Percentiles rank a stretch among this genome's conserved stretches.
Evolutionary conservation across 2,888 invertebrate genomes (phyloP).

Genomic region (Drosophila melanosoma): DNA sequence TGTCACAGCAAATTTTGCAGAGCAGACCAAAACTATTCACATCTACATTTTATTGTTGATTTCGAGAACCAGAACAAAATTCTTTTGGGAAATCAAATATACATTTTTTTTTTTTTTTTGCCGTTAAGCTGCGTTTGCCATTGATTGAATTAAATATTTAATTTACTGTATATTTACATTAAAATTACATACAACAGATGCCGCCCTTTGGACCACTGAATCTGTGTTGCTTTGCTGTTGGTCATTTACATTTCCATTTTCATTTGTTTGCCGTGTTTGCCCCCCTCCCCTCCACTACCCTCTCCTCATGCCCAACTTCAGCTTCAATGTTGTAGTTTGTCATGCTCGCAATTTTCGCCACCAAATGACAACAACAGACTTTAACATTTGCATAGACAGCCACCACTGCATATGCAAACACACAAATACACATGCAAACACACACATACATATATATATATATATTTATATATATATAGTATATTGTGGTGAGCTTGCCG

Average conservation of each 20-base stretch:
- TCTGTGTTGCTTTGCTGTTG: constrained; percentile 4
- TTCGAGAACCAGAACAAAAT: constrained; percentile 11
- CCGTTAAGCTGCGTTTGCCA: constrained; percentile 26
- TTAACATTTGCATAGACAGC: constrained; percentile 85
- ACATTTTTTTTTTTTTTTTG: constrained; percentile 3
- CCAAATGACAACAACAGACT: constrained; percentile 84
- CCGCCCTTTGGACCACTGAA: background rate
- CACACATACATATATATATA: constrained; percentile 9
- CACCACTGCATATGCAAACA: constrained; percentile 20
- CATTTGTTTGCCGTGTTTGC: constrained; percentile 48
- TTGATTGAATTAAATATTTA: constrained; percentile 65
- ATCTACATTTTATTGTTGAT: background rate
- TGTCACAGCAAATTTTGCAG: background rate
- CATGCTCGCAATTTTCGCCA: constrained; percentile 70
- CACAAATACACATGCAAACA: constrained; percentile 10
- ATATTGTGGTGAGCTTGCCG: constrained; percentile 9
- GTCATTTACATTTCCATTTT: constrained; percentile 50
- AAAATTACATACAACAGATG: constrained; percentile 19
- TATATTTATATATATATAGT: constrained; percentile 22
- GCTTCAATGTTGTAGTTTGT: constrained; percentile 48
- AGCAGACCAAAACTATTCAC: background rate
- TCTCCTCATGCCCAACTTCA: too few relatives aligned
- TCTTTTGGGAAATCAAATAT: constrained; percentile 37
- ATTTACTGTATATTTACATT: constrained; percentile 61
- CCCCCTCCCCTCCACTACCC: background rate